Percentiles rank a stretch among this genome's conserved stretches.
Conservation (phyloP, 1,140 invertebrate genomes). For the Trichomalopsis sarcophagae region DNA sequence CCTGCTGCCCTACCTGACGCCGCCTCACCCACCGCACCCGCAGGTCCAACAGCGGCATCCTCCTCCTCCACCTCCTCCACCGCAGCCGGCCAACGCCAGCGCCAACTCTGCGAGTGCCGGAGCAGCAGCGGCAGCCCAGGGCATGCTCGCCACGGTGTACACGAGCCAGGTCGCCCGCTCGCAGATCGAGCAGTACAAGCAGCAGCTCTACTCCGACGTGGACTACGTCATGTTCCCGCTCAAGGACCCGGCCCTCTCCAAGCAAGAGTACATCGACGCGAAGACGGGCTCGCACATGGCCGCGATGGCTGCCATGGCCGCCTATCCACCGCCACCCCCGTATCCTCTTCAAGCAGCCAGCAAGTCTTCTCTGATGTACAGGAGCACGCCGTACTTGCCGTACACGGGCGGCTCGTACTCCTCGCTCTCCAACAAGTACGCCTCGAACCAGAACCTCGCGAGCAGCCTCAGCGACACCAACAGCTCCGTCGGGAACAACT, state of each 20-base stretch:
- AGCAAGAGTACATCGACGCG: slow-evolving; percentile 92
- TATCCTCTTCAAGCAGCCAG: slow-evolving; percentile 72
- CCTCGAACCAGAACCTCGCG: slow-evolving; percentile 84
- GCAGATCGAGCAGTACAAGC: slow-evolving; percentile 89
- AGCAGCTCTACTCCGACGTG: slow-evolving; percentile 90
- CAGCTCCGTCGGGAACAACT: slow-evolving; percentile 56
- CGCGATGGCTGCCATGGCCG: slow-evolving; percentile 79
- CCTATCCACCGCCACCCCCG: slow-evolving; percentile 76
- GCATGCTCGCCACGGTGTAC: slow-evolving; percentile 78
- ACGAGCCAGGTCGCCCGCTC: slow-evolving; percentile 83
- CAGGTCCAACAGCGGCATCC: slow-evolving; percentile 69
- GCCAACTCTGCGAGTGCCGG: slow-evolving; percentile 64
- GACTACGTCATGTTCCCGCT: slow-evolving; percentile 93
- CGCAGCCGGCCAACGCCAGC: slow-evolving; percentile 72
- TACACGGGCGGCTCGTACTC: slow-evolving; percentile 78
- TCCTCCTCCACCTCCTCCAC: slow-evolving; percentile 77
- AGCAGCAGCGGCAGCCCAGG: slow-evolving; percentile 73
- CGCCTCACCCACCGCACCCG: slow-evolving; percentile 66
- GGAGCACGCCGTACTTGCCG: slow-evolving; percentile 85
- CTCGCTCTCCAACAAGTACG: slow-evolving; percentile 79
- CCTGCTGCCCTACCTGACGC: slow-evolving; percentile 78
- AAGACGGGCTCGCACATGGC: slow-evolving; percentile 83
- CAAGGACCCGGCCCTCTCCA: slow-evolving; percentile 90
- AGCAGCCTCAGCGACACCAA: slow-evolving; percentile 68
- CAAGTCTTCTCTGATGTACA: slow-evolving; percentile 84